Conservation (phyloP, 1,140 invertebrate genomes). For the Leptinotarsa defecta region DNA sequence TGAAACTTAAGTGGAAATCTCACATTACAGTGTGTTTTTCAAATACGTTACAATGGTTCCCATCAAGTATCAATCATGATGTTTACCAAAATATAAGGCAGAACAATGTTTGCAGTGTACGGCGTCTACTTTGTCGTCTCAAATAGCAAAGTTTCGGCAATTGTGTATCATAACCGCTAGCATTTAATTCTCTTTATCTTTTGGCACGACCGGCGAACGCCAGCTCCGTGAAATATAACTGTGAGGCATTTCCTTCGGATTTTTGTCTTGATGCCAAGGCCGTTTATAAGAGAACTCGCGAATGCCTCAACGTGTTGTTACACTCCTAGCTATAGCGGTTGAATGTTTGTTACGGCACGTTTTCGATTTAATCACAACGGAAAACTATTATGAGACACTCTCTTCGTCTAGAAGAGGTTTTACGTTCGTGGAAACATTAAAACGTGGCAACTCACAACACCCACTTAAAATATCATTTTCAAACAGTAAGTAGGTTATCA, state of each 20-base stretch:
- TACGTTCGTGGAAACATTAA: too few species aligned
- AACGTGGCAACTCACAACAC: too few species aligned
- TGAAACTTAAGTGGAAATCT: too few species aligned
- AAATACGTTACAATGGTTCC: too few species aligned
- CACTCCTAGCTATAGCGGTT: constrained; percentile 8
- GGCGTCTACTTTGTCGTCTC: not conserved
- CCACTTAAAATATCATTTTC: too few species aligned
- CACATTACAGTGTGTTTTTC: too few species aligned
- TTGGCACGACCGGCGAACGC: not conserved
- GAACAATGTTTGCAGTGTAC: too few species aligned
- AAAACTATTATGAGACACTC: not conserved
- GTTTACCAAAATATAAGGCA: too few species aligned
- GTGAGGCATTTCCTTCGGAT: constrained; percentile 3
- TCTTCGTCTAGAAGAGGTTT: too few species aligned
- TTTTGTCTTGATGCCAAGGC: constrained; percentile 21
- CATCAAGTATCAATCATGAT: too few species aligned
- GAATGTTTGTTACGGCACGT: not conserved
- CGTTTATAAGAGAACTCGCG: constrained; percentile 14
- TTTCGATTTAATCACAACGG: not conserved
- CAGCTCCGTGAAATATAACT: constrained; percentile 1
- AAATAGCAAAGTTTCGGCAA: not conserved
- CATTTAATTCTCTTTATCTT: not conserved
- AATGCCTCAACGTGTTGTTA: not conserved
- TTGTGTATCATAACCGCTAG: not conserved
- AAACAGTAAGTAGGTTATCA: too few species aligned